Percentiles rank a stretch among this genome's conserved stretches.
Conservation (phyloP, 2,113 vertebrate genomes). For the Scolopax mira region DNA sequence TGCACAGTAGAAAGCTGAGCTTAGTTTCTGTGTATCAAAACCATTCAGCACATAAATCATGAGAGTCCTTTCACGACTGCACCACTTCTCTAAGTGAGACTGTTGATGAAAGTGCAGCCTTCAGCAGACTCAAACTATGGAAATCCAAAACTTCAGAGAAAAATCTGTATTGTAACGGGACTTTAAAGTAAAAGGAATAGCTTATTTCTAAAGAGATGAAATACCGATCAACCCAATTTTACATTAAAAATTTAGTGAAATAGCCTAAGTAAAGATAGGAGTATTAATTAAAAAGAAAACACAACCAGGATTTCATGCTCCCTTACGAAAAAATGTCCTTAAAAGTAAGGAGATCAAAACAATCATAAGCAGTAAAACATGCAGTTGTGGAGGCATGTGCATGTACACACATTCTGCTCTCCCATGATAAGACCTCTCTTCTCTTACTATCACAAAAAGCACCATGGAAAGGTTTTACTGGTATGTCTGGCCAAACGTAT, state of each 20-base stretch:
- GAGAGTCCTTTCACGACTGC: neutral
- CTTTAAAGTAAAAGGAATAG: neutral
- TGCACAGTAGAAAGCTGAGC: neutral
- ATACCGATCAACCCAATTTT: neutral
- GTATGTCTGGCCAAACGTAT: neutral
- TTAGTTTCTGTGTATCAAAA: neutral
- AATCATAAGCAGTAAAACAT: neutral
- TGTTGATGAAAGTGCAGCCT: neutral
- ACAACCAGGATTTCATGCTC: neutral
- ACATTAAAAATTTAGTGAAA: neutral
- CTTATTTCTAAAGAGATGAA: neutral
- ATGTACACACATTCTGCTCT: neutral
- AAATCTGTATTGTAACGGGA: neutral
- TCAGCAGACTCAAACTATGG: neutral
- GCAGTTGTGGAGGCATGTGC: neutral
- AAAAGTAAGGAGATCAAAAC: neutral
- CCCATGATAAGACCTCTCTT: neutral
- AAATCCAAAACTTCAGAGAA: neutral
- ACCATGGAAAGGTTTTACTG: neutral
- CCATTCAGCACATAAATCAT: neutral
- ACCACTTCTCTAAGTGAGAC: neutral
- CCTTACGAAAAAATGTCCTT: neutral
- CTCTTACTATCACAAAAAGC: neutral
- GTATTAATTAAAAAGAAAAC: neutral
- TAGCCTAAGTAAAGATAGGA: neutral